phyloP scores from a whole-genome alignment of 1,140 invertebrate genomes.

The Limonius californicus region DNA sequence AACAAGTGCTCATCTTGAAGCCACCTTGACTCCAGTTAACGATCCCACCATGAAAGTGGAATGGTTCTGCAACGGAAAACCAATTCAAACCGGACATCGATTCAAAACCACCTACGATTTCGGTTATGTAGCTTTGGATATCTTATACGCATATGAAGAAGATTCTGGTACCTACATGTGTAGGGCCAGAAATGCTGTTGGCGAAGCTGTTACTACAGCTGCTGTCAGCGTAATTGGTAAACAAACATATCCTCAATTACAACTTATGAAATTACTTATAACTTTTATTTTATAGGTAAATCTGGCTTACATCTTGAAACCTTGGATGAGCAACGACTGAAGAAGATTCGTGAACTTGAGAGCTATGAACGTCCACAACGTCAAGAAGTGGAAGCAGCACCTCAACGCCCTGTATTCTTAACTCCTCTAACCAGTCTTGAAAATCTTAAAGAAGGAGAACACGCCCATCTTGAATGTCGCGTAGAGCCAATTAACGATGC shows the following conservation, averaged over 20 bases:
- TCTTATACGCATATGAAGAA: conserved; percentile 94
- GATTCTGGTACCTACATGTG: conserved; percentile 95
- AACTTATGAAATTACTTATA: neutral
- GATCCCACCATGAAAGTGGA: conserved; percentile 94
- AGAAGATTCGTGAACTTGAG: conserved; percentile 87
- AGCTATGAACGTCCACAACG: conserved; percentile 70
- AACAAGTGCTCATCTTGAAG: conserved; percentile 91
- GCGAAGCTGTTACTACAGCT: conserved; percentile 89
- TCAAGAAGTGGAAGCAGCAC: conserved; percentile 70
- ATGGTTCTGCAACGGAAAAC: conserved; percentile 90
- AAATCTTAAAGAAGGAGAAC: conserved; percentile 84
- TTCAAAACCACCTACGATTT: conserved; percentile 95
- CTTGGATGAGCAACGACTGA: conserved; percentile 79
- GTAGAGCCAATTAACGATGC: conserved; percentile 95
- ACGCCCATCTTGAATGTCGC: conserved; percentile 91
- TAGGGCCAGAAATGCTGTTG: conserved; percentile 85
- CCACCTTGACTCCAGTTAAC: conserved; percentile 89
- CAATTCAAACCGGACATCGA: conserved; percentile 83
- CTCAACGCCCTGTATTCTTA: conserved; percentile 81
- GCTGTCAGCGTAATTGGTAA: conserved; percentile 76
- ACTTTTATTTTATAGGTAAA: conserved; percentile 59
- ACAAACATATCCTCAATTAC: neutral
- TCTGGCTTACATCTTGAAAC: conserved; percentile 81
- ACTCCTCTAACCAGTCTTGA: conserved; percentile 82
- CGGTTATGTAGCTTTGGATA: conserved; percentile 91